Evolutionary conservation across 2,888 invertebrate genomes (phyloP), one percentile per base, ranked within the genome.

Genomic region (Himalopsyche tibetana): DNA sequence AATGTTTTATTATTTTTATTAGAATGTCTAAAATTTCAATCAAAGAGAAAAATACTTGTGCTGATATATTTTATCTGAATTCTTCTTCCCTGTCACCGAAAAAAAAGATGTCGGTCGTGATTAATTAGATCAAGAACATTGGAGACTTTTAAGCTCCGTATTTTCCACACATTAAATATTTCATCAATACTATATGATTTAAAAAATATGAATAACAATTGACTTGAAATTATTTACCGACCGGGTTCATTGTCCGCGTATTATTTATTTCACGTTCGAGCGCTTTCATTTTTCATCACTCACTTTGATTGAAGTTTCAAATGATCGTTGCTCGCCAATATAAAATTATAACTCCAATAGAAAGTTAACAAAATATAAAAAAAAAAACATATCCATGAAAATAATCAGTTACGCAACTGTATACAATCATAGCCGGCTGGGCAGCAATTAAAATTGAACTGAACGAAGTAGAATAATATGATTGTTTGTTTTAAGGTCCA

Each of bases 231-330:
- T 15, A 74, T 38, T 74, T 38, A 38, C 38, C 74, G n/a, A 36
- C 38, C n/a, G 74, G 36, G 74, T 74, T 74, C 74, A 36, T 74
- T 74, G 74, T 5, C 74, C 74, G 74, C 28, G 5, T 19, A 36
- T 36, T 36, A 74, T 51, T 51, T 51, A 74, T 36, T 74, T 74
- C 36, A 74, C 74, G 74, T 38, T 15, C 38, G 11, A 38, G 36
- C 36, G 38, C 74, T 74, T 74, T 74, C 74, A 74, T 74, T 74
- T 38, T 74, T 74, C 74, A 38, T 74, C 74, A 74, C 36, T 38
- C 74, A 12, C 15, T 74, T 38, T 36, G 74, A 38, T 38, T 74
- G 74, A 74, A 74, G 74, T 74, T 74, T 74, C 74, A 74, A 74
- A 51, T 51, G 51, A 51, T n/a, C 69, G 11, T 74, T 36, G 36